Evolutionary conservation across 2,113 vertebrate species (phyloP).

Genomic region (Uria aalge): DNA sequence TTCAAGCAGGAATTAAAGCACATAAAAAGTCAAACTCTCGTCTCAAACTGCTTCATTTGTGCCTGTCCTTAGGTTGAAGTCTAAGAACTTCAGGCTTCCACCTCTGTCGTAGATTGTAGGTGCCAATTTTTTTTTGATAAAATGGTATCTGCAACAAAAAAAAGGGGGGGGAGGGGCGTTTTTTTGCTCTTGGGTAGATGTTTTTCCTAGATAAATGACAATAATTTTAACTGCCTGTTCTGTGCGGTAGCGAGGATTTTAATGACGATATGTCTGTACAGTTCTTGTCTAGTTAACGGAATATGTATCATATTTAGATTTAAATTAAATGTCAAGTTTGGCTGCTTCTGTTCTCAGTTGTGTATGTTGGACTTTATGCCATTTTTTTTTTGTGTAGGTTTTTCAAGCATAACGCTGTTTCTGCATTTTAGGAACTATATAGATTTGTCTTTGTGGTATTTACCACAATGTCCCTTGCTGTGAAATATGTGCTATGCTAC

Average conservation of each 20-base stretch:
- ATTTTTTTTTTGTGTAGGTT: not conserved
- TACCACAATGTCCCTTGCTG: not conserved
- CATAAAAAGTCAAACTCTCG: not conserved
- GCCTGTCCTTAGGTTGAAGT: not conserved
- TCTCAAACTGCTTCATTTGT: not conserved
- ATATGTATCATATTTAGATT: not conserved
- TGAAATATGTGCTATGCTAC: not conserved
- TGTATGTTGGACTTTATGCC: not conserved
- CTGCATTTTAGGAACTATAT: not conserved
- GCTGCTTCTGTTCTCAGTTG: not conserved
- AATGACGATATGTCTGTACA: not conserved
- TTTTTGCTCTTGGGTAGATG: not conserved
- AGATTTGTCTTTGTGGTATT: conserved; percentile 11
- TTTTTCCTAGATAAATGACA: not conserved
- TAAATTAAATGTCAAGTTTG: not conserved
- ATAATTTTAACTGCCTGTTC: not conserved
- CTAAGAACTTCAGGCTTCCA: not conserved
- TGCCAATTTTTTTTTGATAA: not conserved
- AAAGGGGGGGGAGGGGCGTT: accelerated
- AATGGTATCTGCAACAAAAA: not conserved
- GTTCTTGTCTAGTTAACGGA: conserved; percentile 2
- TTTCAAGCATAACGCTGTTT: not conserved
- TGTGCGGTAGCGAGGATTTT: not conserved
- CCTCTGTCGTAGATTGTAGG: not conserved
- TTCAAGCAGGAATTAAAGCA: not conserved